A percentile compares a stretch with the other conserved stretches of the same genome.
These are phyloP conservation scores for Subanguina moxae DNA, from an alignment of 1,140 invertebrate genomes.

Conservation along the genomic window DNA sequence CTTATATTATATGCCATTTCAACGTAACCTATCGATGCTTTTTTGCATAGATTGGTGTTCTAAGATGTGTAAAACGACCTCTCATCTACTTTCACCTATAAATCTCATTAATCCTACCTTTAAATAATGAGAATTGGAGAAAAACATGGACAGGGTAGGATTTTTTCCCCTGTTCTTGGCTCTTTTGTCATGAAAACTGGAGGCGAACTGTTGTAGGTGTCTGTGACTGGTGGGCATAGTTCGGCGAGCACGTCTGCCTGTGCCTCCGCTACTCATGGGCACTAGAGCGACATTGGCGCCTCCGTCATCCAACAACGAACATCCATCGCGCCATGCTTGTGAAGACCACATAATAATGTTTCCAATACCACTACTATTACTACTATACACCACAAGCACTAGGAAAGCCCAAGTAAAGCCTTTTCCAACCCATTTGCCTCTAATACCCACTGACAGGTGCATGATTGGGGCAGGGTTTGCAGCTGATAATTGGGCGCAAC, in stretches of 20 bases:
- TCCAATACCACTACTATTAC: no score
- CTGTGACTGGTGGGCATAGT: constrained; percentile 10
- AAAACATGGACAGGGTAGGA: constrained; percentile 39
- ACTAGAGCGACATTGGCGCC: neutral
- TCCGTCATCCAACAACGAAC: neutral
- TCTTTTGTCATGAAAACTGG: neutral
- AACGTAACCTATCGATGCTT: no score
- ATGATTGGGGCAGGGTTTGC: no score
- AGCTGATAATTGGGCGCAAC: no score
- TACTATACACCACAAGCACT: neutral
- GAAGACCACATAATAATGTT: constrained; percentile 6
- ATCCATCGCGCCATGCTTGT: neutral
- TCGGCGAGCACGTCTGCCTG: neutral
- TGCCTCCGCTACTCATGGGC: neutral
- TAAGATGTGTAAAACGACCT: no score
- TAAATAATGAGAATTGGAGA: constrained; percentile 37
- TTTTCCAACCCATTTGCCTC: no score
- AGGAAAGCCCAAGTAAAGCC: neutral
- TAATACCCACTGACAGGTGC: no score
- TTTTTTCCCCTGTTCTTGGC: constrained; percentile 30
- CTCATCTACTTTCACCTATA: no score
- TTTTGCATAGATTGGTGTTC: no score
- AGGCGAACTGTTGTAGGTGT: neutral
- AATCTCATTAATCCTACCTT: constrained; percentile 33
- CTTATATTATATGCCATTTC: no score